A percentile compares a stretch with the other conserved stretches of the same genome.
phyloP scores from a whole-genome alignment of 1,140 invertebrate species.

The Dendroctonus ponderosae region DNA sequence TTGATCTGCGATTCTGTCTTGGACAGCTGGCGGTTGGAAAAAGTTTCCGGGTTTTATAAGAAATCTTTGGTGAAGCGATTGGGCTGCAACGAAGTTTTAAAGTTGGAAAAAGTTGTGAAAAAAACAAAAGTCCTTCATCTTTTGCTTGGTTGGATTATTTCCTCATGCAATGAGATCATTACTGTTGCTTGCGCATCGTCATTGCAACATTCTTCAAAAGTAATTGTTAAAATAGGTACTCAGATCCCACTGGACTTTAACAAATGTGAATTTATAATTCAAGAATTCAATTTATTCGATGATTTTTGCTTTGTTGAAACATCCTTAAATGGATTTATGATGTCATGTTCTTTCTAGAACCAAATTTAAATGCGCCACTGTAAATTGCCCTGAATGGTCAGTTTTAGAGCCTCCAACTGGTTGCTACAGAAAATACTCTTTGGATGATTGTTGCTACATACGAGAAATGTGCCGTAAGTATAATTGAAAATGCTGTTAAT shows the following conservation, averaged over 20 bases:
- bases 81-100: too few relatives aligned
- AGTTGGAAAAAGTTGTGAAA: too few relatives aligned
- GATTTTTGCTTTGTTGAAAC: too few relatives aligned
- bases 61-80: too few relatives aligned
- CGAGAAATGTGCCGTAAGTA: conserved; percentile 36
- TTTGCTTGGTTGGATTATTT: too few relatives aligned
- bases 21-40: conserved; percentile 1
- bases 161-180: too few relatives aligned
- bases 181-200: too few relatives aligned
- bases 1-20: conserved; percentile 6
- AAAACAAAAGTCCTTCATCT: too few relatives aligned
- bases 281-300: background rate
- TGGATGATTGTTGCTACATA: conserved; percentile 35
- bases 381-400: conserved; percentile 36
- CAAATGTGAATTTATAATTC: background rate
- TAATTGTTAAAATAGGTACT: too few relatives aligned
- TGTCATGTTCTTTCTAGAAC: conserved; percentile 15
- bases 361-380: conserved; percentile 32
- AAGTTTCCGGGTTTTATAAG: conserved; percentile 2
- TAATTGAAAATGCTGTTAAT: background rate
- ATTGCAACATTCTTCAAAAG: too few relatives aligned
- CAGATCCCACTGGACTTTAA: too few relatives aligned
- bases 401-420: conserved; percentile 19
- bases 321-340: background rate
- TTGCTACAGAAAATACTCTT: conserved; percentile 36